Base-by-base conservation (phyloP, 2,797 vertebrate species). In the Chiroxiphia lanceolata region DNA sequence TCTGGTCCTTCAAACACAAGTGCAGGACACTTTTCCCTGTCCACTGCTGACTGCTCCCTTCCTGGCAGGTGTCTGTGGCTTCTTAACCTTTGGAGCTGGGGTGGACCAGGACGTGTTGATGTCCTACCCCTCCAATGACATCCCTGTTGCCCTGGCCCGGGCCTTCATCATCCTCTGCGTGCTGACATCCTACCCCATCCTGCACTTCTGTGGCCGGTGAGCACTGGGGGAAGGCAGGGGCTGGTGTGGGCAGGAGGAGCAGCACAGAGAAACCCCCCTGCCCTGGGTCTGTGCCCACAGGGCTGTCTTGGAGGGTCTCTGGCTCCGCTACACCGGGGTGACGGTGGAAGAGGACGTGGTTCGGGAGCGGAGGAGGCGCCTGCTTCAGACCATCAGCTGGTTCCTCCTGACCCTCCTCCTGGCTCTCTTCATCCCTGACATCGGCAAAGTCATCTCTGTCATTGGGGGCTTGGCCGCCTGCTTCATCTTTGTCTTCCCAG, bases 121-220 rank as follows among this genome's bases (percentile, higher is more conserved):
- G 97, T 99, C 99, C 48, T 99, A 99, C 85, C 99, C 99, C 7
- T 98, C 99, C 2, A 90, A 99, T 3, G 99, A 99, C 70, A 91
- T 99, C 29, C 98, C 99, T 0, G 98, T 99, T 69, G 99, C 99
- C 17, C 98, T 99, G 0, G 99, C 99, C 9, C 98, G 99, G 65
- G 99, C 98, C 76, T 99, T 99, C 96, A 99, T 99, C 93, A 98
- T 99, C 87, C 78, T 99, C 95, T 99, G 99, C 0, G 99, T 99
- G 56, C 97, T 99, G 94, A 99, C 99, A 0, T 99, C 99, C 33
- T 99, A 99, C 96, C 99, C 99, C 27, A 99, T 99, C 95, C 97
- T 99, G 92, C 99, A 99, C 97, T 99, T 99, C 98, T 99, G 99
- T 10, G 99, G 99, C 95, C 98, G 99, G 99, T 99, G 97, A 97